These are phyloP conservation scores for Theonella swinhoei DNA, from an alignment of 37 sponge, comb jelly and placozoan species.

Conservation along the genomic window DNA sequence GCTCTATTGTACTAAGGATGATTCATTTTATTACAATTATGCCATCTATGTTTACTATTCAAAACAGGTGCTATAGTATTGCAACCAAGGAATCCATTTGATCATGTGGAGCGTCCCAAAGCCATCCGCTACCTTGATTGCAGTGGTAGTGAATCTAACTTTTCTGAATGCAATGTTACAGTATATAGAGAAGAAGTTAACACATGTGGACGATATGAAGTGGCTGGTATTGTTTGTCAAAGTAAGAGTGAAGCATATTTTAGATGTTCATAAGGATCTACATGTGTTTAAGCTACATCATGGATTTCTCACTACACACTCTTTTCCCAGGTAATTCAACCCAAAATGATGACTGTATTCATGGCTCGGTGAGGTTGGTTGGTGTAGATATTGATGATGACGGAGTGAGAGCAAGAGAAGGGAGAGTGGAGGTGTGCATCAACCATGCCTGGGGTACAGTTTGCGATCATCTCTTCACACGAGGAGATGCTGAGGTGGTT, in stretches of 20 bases:
- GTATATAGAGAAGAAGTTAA: background rate
- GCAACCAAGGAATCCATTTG: background rate
- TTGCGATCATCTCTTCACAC: conserved; percentile 10
- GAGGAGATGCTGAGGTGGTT: conserved; percentile 38
- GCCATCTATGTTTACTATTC: no score
- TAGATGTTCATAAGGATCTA: no score
- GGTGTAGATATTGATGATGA: background rate
- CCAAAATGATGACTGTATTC: conserved; percentile 6
- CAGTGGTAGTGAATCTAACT: conserved; percentile 9
- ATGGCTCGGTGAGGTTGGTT: conserved; percentile 34
- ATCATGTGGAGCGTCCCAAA: background rate
- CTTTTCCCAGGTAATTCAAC: no score
- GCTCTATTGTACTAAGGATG: no score
- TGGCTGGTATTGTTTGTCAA: conserved; percentile 40
- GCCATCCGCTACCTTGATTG: conserved; percentile 7
- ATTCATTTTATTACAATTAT: no score
- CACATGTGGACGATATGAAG: conserved; percentile 28
- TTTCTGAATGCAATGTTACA: conserved; percentile 11
- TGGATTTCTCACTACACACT: no score
- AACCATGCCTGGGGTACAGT: conserved; percentile 69
- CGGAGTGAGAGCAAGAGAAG: conserved; percentile 3
- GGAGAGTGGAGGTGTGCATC: conserved; percentile 57
- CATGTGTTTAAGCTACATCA: no score
- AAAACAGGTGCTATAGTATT: background rate
- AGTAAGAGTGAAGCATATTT: no score